phyloP scores from a whole-genome alignment of 2,888 invertebrate species.

The Brachycybe producta region DNA sequence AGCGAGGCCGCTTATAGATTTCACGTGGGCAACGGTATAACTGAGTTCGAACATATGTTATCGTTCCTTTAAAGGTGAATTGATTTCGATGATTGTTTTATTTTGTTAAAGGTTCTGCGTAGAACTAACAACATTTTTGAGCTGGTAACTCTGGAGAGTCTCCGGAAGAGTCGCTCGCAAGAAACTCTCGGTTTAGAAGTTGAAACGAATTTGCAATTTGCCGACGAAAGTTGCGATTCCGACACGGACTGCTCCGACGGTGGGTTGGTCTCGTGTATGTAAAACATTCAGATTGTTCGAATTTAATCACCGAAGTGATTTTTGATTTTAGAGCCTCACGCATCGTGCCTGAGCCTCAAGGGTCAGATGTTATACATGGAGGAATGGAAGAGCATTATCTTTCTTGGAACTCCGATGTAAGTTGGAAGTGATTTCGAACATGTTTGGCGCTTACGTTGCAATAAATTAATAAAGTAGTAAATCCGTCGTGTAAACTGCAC shows the following conservation, averaged over 20 bases:
- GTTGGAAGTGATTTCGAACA: too few relatives aligned
- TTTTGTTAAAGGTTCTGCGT: conserved; percentile 64
- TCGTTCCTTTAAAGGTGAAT: too few relatives aligned
- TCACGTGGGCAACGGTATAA: conserved; percentile 86
- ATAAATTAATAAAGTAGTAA: neutral
- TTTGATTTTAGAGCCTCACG: neutral
- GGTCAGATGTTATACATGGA: conserved; percentile 99
- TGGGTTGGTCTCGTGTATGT: too few relatives aligned
- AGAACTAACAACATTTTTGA: conserved; percentile 96
- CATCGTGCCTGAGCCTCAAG: conserved; percentile 49
- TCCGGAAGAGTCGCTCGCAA: conserved; percentile 32
- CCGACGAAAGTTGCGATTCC: neutral
- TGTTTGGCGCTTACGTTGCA: neutral
- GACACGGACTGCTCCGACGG: neutral
- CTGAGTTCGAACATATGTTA: conserved; percentile 7
- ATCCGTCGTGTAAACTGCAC: too few relatives aligned
- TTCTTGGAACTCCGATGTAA: conserved; percentile 80
- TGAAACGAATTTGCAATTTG: neutral
- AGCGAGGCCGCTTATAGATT: conserved; percentile 80
- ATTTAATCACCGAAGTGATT: too few relatives aligned
- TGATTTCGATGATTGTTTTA: too few relatives aligned
- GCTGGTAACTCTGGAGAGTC: conserved; percentile 72
- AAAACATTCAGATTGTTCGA: too few relatives aligned
- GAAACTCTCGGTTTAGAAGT: neutral
- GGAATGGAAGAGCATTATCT: conserved; percentile 96